These are phyloP conservation scores for Hydrotaea cyrtoneurina DNA, from an alignment of 2,888 invertebrate genomes.

Conservation along the genomic window DNA sequence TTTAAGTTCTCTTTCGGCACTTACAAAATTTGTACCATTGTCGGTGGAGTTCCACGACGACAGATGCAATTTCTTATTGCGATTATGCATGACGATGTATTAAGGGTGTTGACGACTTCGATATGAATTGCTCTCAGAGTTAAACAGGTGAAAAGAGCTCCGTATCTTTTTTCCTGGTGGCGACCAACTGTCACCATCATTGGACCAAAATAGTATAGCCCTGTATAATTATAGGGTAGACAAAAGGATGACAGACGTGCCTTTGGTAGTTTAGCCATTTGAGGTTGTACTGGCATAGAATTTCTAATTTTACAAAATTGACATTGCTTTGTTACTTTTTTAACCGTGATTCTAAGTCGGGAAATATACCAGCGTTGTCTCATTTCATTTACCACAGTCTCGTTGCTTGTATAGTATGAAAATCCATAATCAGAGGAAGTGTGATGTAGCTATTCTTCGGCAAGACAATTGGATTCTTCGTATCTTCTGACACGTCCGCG, in stretches of 20 bases:
- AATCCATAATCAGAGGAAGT: slow-evolving; percentile 31
- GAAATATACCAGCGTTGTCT: slow-evolving; percentile 55
- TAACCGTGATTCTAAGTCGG: slow-evolving; percentile 44
- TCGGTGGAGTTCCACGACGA: slow-evolving; percentile 63
- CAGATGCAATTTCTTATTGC: slow-evolving; percentile 58
- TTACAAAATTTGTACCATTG: slow-evolving; percentile 67
- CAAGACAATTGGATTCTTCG: slow-evolving; percentile 49
- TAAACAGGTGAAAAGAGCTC: slow-evolving; percentile 34
- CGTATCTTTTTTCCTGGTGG: slow-evolving; percentile 39
- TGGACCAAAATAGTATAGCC: slow-evolving; percentile 35
- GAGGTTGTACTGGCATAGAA: slow-evolving; percentile 34
- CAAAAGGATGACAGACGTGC: slow-evolving; percentile 32
- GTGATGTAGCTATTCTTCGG: slow-evolving; percentile 49
- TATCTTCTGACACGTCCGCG: neutral
- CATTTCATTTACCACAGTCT: slow-evolving; percentile 61
- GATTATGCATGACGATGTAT: slow-evolving; percentile 59
- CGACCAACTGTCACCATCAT: slow-evolving; percentile 30
- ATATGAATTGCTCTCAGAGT: slow-evolving; percentile 42
- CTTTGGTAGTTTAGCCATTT: slow-evolving; percentile 50
- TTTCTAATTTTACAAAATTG: slow-evolving; percentile 60
- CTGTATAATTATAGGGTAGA: slow-evolving; percentile 44
- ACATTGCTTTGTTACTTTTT: slow-evolving; percentile 46
- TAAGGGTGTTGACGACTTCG: slow-evolving; percentile 53
- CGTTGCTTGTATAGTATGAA: slow-evolving; percentile 44
- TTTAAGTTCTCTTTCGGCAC: slow-evolving; percentile 59